Evolutionary conservation across 2,113 vertebrate species (phyloP), one percentile per base, ranked within the genome.

Genomic region (Oreamnos americanus): DNA sequence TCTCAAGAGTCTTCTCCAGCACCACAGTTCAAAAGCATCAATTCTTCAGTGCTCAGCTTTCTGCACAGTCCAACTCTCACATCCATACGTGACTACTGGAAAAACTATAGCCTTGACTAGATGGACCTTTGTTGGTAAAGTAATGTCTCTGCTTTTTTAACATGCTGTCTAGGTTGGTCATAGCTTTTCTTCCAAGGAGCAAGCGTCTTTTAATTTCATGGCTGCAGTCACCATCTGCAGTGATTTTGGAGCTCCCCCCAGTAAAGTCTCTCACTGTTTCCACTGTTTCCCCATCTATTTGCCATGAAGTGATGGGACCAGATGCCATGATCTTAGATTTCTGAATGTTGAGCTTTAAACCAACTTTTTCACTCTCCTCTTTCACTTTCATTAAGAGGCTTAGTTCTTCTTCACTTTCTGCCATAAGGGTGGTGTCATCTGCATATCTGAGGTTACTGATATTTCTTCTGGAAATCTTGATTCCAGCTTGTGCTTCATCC

Each of bases 11-110:
- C 64, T 36, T 71, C 64, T 23, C n/a, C 64, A 71, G 1, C 64
- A 36, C 17, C 64, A 71, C 64, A 71, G 19, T 71, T 21, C n/a
- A 71, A 36, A 71, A 71, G 64, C 19, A 21, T 71, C n/a, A 21
- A 36, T 36, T 71, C n/a, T 71, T 71, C 4, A 2, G 4, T 0
- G 0, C n/a, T 71, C n/a, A 21, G 19, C 17, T 23, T 36, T 71
- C 64, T 36, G 11, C 11, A 36, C 11, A 11, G n/a, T 36, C 64
- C 19, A 36, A 71, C 17, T 21, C 64, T 71, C n/a, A 71, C n/a
- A 71, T 36, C 17, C 19, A 21, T 71, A 36, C 19, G 36, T 71
- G 64, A 71, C n/a, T 0, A 36, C n/a, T 36, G 64, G n/a, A 36
- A 71, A 71, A 21, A 36, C n/a, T n/a, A 71, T 21, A 71, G 64